Conservation (phyloP, 2,888 invertebrate genomes). For the Andricus quercusramuli region DNA sequence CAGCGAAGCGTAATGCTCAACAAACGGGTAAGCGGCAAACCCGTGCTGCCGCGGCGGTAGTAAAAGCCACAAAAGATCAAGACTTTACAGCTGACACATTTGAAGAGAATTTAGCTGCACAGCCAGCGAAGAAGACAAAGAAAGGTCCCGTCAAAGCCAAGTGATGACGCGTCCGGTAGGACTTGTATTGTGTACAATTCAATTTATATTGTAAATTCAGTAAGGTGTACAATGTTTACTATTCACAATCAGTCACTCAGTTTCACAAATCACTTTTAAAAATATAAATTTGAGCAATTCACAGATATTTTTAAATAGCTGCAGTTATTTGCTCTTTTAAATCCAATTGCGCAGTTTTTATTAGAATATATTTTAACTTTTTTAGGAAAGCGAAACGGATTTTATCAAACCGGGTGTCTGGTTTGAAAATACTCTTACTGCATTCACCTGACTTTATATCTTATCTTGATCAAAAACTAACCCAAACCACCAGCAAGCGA, state of each 20-base stretch:
- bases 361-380: background rate
- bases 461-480: background rate
- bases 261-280: constrained; percentile 10
- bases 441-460: background rate
- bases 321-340: background rate
- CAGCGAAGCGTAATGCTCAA: constrained; percentile 14
- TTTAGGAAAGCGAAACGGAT: background rate
- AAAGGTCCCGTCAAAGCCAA: background rate
- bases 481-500: background rate
- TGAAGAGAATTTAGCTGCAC: constrained; percentile 67
- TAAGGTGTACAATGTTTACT: constrained; percentile 15
- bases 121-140: constrained; percentile 6
- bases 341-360: background rate
- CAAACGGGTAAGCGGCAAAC: constrained; percentile 46
- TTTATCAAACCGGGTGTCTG: background rate
- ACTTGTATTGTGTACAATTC: background rate
- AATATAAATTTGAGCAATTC: background rate
- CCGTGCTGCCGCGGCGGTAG: background rate
- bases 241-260: background rate
- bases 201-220: constrained; percentile 18
- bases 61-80: constrained; percentile 59
- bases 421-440: background rate
- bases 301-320: background rate
- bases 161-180: background rate
- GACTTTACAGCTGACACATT: constrained; percentile 72